Evolutionary conservation across 2,113 vertebrate genomes (phyloP).

Genomic region (Pelusios castaneus): DNA sequence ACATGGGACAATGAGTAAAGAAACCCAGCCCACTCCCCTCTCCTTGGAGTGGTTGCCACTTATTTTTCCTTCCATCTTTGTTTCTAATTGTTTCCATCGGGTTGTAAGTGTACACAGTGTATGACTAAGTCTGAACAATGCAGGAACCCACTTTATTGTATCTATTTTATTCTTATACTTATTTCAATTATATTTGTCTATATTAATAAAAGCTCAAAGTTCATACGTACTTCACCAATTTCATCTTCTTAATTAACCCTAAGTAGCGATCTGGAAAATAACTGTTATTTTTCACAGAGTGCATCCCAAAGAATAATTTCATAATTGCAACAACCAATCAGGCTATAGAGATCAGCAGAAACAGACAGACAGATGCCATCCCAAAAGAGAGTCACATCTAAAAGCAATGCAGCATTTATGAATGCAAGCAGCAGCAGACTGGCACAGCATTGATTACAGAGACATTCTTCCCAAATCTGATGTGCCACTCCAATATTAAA

Average conservation of each 20-base stretch:
- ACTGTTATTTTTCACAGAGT: not conserved
- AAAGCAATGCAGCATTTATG: not conserved
- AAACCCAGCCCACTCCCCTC: not conserved
- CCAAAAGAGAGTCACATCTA: not conserved
- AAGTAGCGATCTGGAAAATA: not conserved
- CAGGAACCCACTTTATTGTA: not conserved
- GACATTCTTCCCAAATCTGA: not conserved
- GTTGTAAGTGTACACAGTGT: not conserved
- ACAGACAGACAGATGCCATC: not conserved
- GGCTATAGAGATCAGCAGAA: not conserved
- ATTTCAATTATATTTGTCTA: no score
- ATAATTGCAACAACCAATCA: not conserved
- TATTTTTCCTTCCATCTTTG: not conserved
- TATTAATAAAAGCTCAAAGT: no score
- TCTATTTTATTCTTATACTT: not conserved
- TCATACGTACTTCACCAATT: no score
- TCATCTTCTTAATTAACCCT: not conserved
- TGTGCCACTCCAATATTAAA: not conserved
- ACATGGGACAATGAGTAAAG: not conserved
- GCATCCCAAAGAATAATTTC: not conserved
- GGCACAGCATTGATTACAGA: not conserved
- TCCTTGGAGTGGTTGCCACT: no score
- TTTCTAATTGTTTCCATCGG: not conserved
- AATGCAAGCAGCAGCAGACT: accelerated
- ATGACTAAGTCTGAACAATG: not conserved